These are phyloP conservation scores for Andrena bucephala DNA, from an alignment of 2,888 invertebrate species.

Conservation along the genomic window DNA sequence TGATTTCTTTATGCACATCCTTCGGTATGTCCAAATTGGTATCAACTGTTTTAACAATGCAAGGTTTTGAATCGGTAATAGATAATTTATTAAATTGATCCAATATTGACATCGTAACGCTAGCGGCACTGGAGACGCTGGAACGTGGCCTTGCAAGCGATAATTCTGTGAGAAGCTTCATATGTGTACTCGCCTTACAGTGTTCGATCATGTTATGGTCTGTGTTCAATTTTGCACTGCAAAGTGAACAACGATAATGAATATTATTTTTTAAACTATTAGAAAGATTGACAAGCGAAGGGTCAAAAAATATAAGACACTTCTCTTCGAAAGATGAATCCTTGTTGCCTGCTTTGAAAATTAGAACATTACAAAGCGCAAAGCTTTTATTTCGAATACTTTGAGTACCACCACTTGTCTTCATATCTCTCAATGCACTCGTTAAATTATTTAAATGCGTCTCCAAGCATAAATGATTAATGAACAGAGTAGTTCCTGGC, in stretches of 20 bases:
- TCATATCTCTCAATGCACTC: slow-evolving; percentile 1
- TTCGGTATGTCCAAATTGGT: not conserved
- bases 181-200: not conserved
- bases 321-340: not conserved
- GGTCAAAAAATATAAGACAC: slow-evolving; percentile 6
- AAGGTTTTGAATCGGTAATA: not conserved
- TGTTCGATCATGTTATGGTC: not conserved
- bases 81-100: not conserved
- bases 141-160: not conserved
- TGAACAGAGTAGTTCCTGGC: slow-evolving; percentile 3
- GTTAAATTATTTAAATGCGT: slow-evolving; percentile 24
- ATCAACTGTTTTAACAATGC: not conserved
- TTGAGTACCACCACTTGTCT: not conserved
- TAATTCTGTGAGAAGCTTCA: not conserved
- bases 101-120: not conserved
- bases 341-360: not conserved
- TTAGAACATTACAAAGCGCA: not conserved
- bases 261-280: not conserved
- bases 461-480: not conserved
- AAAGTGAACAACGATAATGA: slow-evolving; percentile 15
- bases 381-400: not conserved
- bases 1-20: not conserved
- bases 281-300: not conserved
- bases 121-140: not conserved
- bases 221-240: not conserved